These are phyloP conservation scores for Salvelinus namaycush DNA, from an alignment of 2,113 vertebrate species.

Conservation along the genomic window DNA sequence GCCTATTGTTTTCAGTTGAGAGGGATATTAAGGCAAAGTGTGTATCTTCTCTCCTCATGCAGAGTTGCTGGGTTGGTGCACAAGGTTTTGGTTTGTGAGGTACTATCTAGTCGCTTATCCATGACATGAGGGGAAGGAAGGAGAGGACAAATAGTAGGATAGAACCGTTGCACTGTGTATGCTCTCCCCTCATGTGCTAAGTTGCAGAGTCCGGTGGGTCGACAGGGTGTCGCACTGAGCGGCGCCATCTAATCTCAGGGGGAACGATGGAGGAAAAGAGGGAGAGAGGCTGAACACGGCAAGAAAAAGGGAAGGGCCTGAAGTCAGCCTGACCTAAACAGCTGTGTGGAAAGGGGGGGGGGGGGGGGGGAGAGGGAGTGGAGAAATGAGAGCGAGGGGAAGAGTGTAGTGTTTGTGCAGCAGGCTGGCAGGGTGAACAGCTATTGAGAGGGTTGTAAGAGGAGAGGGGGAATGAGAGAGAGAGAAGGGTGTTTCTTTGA, in stretches of 20 bases:
- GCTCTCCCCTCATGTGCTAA: not conserved
- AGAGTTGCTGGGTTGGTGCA: not conserved
- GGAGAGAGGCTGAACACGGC: slow-evolving; percentile 49
- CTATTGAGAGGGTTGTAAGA: slow-evolving; percentile 44
- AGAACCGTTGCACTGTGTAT: too few species aligned
- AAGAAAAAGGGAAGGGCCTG: slow-evolving; percentile 65
- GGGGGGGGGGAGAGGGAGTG: slow-evolving; percentile 25
- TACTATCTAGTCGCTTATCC: not conserved
- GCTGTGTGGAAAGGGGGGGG: slow-evolving; percentile 54
- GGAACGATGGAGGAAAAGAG: slow-evolving; percentile 42
- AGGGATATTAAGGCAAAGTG: slow-evolving; percentile 9
- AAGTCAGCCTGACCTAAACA: slow-evolving; percentile 68
- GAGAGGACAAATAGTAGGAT: too few species aligned
- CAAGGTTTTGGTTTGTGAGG: not conserved
- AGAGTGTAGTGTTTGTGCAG: slow-evolving; percentile 50
- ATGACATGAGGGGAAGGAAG: not conserved
- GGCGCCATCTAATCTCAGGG: not conserved
- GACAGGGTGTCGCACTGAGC: not conserved
- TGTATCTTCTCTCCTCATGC: not conserved
- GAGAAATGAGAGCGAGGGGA: slow-evolving; percentile 21
- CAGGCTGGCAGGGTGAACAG: slow-evolving; percentile 44
- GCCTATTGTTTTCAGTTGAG: slow-evolving; percentile 54
- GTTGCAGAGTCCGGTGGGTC: slow-evolving; percentile 27
- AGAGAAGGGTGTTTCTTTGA: slow-evolving; percentile 6
- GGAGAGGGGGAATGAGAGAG: slow-evolving; percentile 23